Conservation (phyloP, 2,888 invertebrate species). For the Hirtodrosophila cameraria region DNA sequence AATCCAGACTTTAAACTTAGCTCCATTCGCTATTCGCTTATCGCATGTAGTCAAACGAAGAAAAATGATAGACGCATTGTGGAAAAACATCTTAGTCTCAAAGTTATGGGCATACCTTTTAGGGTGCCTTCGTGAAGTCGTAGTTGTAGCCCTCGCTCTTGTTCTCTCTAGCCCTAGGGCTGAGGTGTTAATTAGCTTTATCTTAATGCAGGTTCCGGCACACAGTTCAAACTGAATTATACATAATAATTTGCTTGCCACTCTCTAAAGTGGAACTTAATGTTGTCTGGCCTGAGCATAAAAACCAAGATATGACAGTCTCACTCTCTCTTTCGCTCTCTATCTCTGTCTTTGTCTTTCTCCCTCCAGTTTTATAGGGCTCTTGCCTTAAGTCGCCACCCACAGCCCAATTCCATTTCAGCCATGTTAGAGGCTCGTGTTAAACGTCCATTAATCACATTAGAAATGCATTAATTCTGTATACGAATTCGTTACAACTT, state of each 20-base stretch:
- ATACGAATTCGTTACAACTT: conserved; percentile 15
- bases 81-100: conserved; percentile 43
- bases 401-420: conserved; percentile 32
- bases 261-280: conserved; percentile 77
- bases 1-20: conserved; percentile 10
- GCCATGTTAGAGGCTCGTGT: conserved; percentile 67
- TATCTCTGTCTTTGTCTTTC: not conserved
- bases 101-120: conserved; percentile 31
- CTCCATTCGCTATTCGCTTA: conserved; percentile 57
- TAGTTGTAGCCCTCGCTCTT: not conserved
- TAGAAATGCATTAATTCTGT: conserved; percentile 69
- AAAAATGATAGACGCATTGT: conserved; percentile 57
- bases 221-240: conserved; percentile 78
- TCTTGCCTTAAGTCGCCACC: conserved; percentile 41
- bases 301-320: conserved; percentile 52
- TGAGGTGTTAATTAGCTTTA: conserved; percentile 80
- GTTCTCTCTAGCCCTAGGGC: conserved; percentile 14
- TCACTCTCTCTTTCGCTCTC: not conserved
- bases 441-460: conserved; percentile 81
- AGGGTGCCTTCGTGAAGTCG: too few species aligned
- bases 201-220: conserved; percentile 80
- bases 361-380: not conserved
- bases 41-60: conserved; percentile 50
- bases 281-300: conserved; percentile 53
- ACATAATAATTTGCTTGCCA: conserved; percentile 77